Conservation (phyloP, 2,888 invertebrate species). For the Camptogramma bilineatum region DNA sequence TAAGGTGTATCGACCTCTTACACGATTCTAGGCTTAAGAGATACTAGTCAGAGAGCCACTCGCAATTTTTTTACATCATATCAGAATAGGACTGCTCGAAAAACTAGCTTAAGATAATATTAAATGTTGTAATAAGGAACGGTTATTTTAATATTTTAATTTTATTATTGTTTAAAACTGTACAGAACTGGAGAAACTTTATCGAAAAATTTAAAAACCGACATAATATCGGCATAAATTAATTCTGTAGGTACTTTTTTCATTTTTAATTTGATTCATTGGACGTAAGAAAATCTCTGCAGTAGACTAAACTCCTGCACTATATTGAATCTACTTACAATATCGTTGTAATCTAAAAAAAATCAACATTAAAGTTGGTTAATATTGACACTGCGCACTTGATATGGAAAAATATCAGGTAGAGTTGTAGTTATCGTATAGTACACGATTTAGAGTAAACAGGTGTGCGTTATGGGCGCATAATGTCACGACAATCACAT, state of each 20-base stretch:
- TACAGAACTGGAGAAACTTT: too few relatives aligned
- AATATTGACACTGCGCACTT: slow-evolving; percentile 76
- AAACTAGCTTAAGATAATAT: neutral
- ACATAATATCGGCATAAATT: too few relatives aligned
- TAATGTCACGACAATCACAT: slow-evolving; percentile 48
- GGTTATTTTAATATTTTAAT: too few relatives aligned
- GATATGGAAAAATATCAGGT: slow-evolving; percentile 72
- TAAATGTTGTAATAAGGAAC: too few relatives aligned
- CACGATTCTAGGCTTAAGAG: slow-evolving; percentile 48
- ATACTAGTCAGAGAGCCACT: slow-evolving; percentile 8
- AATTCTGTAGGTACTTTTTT: too few relatives aligned
- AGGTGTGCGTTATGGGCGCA: slow-evolving; percentile 65
- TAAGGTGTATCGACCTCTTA: slow-evolving; percentile 71
- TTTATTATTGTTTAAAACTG: too few relatives aligned
- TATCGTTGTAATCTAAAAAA: slow-evolving; percentile 76
- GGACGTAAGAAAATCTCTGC: neutral
- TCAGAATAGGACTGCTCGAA: neutral
- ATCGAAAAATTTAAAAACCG: too few relatives aligned
- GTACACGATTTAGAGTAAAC: slow-evolving; percentile 61
- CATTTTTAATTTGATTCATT: neutral
- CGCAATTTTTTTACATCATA: neutral
- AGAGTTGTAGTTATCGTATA: slow-evolving; percentile 42
- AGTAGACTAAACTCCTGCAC: neutral
- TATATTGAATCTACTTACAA: slow-evolving; percentile 54
- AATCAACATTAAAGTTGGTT: slow-evolving; percentile 71